Conservation (phyloP, 2,888 invertebrate genomes). For the Sinodicranocentrus sp. region DNA sequence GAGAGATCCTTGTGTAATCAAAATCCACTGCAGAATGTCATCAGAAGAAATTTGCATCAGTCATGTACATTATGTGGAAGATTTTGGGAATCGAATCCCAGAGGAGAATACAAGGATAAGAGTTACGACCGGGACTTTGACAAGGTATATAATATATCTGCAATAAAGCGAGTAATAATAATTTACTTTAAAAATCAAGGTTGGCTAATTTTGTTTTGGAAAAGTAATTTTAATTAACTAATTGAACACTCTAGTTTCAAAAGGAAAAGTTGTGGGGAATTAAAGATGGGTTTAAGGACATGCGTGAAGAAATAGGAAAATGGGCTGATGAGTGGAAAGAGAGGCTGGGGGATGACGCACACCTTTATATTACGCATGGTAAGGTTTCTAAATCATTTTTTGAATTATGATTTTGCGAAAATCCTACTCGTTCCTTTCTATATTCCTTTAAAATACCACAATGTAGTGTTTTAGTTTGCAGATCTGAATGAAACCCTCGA, state of each 20-base stretch:
- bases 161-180: neutral
- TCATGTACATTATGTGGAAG: conserved; percentile 27
- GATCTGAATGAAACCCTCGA: too few relatives aligned
- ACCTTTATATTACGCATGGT: conserved; percentile 55
- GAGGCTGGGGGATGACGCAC: conserved; percentile 81
- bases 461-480: too few relatives aligned
- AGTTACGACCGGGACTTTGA: conserved; percentile 78
- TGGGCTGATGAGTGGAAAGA: conserved; percentile 85
- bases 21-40: neutral
- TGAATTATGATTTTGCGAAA: too few relatives aligned
- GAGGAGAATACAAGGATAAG: conserved; percentile 82
- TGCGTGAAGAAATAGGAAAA: conserved; percentile 84
- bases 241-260: conserved; percentile 46
- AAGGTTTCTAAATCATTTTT: too few relatives aligned
- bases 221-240: too few relatives aligned
- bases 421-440: too few relatives aligned
- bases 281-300: conserved; percentile 82
- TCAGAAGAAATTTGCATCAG: conserved; percentile 24
- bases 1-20: too few relatives aligned
- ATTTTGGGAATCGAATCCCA: conserved; percentile 83
- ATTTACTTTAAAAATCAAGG: neutral
- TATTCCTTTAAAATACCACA: too few relatives aligned
- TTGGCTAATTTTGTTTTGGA: neutral
- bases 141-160: conserved; percentile 44
- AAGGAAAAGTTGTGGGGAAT: conserved; percentile 69